Evolutionary conservation across 92 coral and sea anemone species (phyloP).

Genomic region (Phymanthus crucifer): DNA sequence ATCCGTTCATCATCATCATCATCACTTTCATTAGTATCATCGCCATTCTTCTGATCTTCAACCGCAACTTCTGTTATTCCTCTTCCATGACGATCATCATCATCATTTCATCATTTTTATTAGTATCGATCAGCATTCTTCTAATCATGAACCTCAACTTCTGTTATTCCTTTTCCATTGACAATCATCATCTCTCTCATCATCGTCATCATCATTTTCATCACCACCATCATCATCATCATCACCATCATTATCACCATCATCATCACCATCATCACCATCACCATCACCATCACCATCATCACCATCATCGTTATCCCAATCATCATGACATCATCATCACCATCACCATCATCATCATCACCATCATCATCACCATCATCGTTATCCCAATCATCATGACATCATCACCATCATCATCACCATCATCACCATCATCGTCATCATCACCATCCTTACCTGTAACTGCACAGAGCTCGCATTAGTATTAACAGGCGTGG

Average conservation of each 20-base stretch:
- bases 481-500: slow-evolving; percentile 79
- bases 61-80: background rate
- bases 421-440: background rate
- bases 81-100: background rate
- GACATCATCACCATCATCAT: background rate
- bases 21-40: too few relatives aligned
- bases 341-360: background rate
- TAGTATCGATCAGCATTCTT: background rate
- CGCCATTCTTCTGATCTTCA: background rate
- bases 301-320: background rate
- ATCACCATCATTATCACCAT: too few relatives aligned
- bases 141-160: background rate
- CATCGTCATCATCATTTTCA: too few relatives aligned
- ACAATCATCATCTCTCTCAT: background rate
- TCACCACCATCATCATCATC: too few relatives aligned
- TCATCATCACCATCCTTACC: slow-evolving; percentile 37
- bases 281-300: background rate
- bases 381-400: background rate
- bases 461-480: slow-evolving; percentile 83
- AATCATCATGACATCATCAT: background rate
- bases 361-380: background rate
- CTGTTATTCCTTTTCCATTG: background rate
- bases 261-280: background rate
- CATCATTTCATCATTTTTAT: background rate
- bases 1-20: too few relatives aligned